phyloP scores from a whole-genome alignment of 2,888 invertebrate species.

The Drosophila longiperda region DNA sequence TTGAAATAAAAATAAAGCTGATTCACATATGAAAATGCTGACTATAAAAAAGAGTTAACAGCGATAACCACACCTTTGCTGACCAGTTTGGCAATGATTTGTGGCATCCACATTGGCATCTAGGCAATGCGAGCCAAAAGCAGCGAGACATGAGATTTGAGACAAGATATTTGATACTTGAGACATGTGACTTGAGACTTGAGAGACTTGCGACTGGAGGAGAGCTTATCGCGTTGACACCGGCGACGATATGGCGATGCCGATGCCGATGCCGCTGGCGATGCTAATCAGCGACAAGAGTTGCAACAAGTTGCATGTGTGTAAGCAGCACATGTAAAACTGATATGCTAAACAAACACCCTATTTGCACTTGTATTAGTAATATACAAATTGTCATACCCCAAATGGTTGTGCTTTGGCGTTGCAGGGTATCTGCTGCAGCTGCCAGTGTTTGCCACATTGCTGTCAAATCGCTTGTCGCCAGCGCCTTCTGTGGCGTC shows the following conservation, averaged over 20 bases:
- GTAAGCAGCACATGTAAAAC: slow-evolving; percentile 30
- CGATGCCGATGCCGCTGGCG: slow-evolving; percentile 49
- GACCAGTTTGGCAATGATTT: slow-evolving; percentile 70
- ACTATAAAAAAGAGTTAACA: slow-evolving; percentile 7
- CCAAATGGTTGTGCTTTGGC: not conserved
- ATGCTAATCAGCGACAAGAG: slow-evolving; percentile 69
- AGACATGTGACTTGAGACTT: slow-evolving; percentile 11
- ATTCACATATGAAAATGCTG: not conserved
- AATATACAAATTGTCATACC: not conserved
- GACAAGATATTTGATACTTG: slow-evolving; percentile 12
- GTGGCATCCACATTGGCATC: slow-evolving; percentile 56
- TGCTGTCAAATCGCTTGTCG: slow-evolving; percentile 44
- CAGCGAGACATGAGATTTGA: slow-evolving; percentile 6
- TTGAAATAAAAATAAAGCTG: not conserved
- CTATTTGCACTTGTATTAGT: too few relatives aligned
- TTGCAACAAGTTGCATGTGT: slow-evolving; percentile 47
- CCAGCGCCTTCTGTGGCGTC: slow-evolving; percentile 8
- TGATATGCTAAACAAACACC: slow-evolving; percentile 2
- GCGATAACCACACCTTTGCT: slow-evolving; percentile 47
- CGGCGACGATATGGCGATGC: slow-evolving; percentile 54
- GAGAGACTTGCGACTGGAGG: slow-evolving; percentile 4
- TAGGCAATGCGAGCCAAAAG: slow-evolving; percentile 27
- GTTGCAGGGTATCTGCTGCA: slow-evolving; percentile 36
- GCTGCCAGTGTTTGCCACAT: slow-evolving; percentile 43
- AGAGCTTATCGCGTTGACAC: slow-evolving; percentile 69